Conservation (phyloP, 30 jellyfish, hydroid and myxozoan species). For the Pelagia noctiluca region DNA sequence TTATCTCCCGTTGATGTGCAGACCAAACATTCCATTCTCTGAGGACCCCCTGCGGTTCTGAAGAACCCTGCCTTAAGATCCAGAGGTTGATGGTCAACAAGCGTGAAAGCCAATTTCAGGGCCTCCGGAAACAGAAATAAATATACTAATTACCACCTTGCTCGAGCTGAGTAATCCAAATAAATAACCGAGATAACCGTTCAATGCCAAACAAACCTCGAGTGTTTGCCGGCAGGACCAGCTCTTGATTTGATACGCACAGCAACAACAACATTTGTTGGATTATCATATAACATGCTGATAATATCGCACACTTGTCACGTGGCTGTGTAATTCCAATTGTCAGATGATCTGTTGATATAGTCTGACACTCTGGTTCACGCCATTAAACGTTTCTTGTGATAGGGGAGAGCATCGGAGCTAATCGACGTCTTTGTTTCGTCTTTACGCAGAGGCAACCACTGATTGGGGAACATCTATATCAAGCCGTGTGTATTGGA, state of each 20-base stretch:
- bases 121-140: conserved; percentile 77
- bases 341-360: conserved; percentile 70
- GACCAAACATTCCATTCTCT: conserved; percentile 82
- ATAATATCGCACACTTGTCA: conserved; percentile 23
- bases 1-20: conserved; percentile 67
- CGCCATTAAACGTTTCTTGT: no score
- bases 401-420: no score
- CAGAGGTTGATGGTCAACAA: conserved; percentile 68
- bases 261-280: conserved; percentile 44
- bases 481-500: no score
- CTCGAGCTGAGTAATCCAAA: conserved; percentile 28
- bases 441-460: not conserved
- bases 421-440: not conserved
- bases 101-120: conserved; percentile 80
- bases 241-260: conserved; percentile 17
- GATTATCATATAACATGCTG: conserved; percentile 13
- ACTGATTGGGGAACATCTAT: no score
- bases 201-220: conserved; percentile 34
- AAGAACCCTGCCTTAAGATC: conserved; percentile 77
- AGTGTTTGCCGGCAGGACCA: no score
- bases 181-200: conserved; percentile 49
- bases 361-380: conserved; percentile 63
- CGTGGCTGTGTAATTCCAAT: conserved; percentile 60
- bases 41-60: conserved; percentile 66
- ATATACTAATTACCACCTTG: conserved; percentile 63